A percentile compares a stretch with the other conserved stretches of the same genome.
Conservation (phyloP, 2,888 invertebrate species). For the Oxycera nigricornis region DNA sequence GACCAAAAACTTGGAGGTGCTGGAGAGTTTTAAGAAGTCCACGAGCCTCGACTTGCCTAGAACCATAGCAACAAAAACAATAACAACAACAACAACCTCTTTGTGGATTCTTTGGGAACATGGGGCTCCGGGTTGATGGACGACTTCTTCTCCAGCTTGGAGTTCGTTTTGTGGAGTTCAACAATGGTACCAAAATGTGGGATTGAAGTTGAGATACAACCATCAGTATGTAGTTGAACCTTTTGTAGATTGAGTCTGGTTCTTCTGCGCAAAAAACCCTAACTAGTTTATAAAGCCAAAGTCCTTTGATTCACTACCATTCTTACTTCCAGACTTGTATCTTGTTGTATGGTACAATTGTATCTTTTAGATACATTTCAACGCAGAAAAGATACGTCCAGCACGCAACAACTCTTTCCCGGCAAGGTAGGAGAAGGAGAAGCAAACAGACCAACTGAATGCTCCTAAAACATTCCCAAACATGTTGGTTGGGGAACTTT, state of each 20-base stretch:
- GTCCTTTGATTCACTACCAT: background rate
- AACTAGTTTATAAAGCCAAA: background rate
- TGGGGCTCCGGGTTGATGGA: background rate
- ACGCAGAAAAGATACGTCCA: too few relatives aligned
- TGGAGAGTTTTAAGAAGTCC: constrained; percentile 19
- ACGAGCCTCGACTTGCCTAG: background rate
- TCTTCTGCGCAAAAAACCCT: background rate
- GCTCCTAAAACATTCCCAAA: constrained; percentile 11
- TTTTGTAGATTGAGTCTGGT: background rate
- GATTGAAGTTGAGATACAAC: background rate
- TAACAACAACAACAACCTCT: background rate
- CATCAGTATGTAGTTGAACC: background rate
- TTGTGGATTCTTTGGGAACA: background rate
- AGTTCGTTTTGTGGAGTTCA: background rate
- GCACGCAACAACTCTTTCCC: constrained; percentile 16
- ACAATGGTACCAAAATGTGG: background rate
- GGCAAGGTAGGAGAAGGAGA: background rate
- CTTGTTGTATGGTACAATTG: constrained; percentile 8
- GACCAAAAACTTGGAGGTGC: constrained; percentile 23
- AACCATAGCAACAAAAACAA: too few relatives aligned
- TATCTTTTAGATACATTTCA: constrained; percentile 7
- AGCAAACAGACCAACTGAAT: too few relatives aligned
- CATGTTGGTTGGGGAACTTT: constrained; percentile 28
- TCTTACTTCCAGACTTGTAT: background rate
- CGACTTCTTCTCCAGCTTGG: background rate